Percentiles rank a stretch among this genome's conserved stretches.
Evolutionary conservation across 2,113 vertebrate species (phyloP).

Genomic region (Chaetodon trifascialis): DNA sequence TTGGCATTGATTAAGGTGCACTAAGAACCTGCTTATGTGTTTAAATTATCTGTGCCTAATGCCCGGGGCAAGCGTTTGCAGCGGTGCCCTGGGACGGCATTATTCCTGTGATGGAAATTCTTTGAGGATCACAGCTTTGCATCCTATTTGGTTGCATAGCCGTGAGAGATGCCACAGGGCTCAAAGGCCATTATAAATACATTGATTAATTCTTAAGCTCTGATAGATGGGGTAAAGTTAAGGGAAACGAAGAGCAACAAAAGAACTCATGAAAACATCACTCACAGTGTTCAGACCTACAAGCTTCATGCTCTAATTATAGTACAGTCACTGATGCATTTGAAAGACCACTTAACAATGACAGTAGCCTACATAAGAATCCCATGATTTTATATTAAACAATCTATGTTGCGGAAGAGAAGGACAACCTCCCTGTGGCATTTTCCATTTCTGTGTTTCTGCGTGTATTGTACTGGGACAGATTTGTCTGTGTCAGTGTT

Average conservation of each 20-base stretch:
- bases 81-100: constrained; percentile 81
- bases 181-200: constrained; percentile 81
- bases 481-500: constrained; percentile 36
- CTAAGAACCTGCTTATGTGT: constrained; percentile 88
- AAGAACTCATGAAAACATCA: constrained; percentile 55
- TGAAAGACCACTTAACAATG: constrained; percentile 52
- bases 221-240: constrained; percentile 80
- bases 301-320: constrained; percentile 47
- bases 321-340: constrained; percentile 17
- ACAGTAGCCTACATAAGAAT: not conserved
- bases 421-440: constrained; percentile 15
- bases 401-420: constrained; percentile 2
- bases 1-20: constrained; percentile 86
- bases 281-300: constrained; percentile 45
- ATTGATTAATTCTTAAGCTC: constrained; percentile 83
- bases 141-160: constrained; percentile 85
- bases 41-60: constrained; percentile 86
- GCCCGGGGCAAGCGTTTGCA: constrained; percentile 83
- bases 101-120: constrained; percentile 85
- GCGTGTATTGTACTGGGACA: constrained; percentile 5
- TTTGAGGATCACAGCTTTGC: constrained; percentile 87
- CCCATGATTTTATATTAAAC: constrained; percentile 31
- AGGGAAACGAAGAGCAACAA: constrained; percentile 67
- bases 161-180: constrained; percentile 81
- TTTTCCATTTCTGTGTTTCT: constrained; percentile 17